Evolutionary conservation across 2,888 invertebrate species (phyloP).

Genomic region (Mesopsocus fuscifrons): DNA sequence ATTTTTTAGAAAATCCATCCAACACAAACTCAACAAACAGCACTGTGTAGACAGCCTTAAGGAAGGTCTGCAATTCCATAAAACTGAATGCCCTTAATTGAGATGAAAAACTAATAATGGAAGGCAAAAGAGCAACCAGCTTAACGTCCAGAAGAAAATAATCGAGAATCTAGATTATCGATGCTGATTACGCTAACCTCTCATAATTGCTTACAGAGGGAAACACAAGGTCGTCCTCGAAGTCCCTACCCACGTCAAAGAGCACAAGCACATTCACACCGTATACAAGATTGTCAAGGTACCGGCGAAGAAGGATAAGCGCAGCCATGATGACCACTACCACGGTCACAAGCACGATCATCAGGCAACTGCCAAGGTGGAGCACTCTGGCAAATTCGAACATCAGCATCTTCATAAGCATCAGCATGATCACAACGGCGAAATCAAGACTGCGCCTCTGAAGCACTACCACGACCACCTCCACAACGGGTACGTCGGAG

Average conservation of each 20-base stretch:
- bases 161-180: no score
- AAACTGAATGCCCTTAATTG: no score
- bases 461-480: conserved; percentile 18
- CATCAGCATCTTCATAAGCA: conserved; percentile 9
- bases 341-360: conserved; percentile 15
- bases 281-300: conserved; percentile 39
- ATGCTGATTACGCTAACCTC: no score
- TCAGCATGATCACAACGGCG: conserved; percentile 4
- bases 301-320: conserved; percentile 12
- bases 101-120: no score
- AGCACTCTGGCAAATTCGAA: conserved; percentile 6
- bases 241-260: conserved; percentile 46
- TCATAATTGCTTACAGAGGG: conserved; percentile 31
- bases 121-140: no score
- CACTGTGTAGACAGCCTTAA: no score
- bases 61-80: no score
- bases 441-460: not conserved
- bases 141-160: no score
- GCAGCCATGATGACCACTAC: conserved; percentile 2
- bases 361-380: not conserved
- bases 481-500: conserved; percentile 18
- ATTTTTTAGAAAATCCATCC: no score
- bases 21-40: no score
- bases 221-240: conserved; percentile 46
- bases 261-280: conserved; percentile 49